These are phyloP conservation scores for Erebia palarica DNA, from an alignment of 2,888 invertebrate genomes.

Conservation along the genomic window DNA sequence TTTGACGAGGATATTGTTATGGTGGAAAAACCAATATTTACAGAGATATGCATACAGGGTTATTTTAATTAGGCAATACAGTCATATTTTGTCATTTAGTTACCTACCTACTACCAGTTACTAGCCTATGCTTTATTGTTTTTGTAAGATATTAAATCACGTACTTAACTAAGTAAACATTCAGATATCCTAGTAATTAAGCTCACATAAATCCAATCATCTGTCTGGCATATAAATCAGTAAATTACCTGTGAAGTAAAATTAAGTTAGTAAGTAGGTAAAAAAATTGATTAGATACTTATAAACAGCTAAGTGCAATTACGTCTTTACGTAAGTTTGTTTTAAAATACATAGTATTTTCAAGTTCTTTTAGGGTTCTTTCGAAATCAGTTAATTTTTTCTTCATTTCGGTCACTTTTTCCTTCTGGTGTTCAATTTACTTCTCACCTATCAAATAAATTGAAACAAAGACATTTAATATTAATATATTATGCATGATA, in stretches of 20 bases:
- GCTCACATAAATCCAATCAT: background rate
- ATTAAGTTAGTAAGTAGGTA: too few species aligned
- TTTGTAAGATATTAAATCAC: background rate
- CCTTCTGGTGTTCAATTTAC: too few species aligned
- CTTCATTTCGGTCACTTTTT: background rate
- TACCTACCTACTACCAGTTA: background rate
- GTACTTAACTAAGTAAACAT: background rate
- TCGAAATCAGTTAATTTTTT: background rate
- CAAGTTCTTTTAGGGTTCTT: background rate
- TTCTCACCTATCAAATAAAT: too few species aligned
- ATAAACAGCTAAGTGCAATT: background rate
- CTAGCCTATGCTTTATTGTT: background rate
- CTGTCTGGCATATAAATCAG: background rate
- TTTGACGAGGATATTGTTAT: conserved; percentile 2
- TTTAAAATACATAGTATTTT: background rate
- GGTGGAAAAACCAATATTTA: conserved; percentile 17
- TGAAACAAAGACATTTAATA: too few species aligned
- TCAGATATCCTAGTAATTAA: background rate
- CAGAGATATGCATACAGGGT: background rate
- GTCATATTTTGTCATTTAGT: too few species aligned
- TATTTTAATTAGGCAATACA: background rate
- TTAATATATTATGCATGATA: too few species aligned
- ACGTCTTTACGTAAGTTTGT: background rate
- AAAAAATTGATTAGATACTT: too few species aligned
- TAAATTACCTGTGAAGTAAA: too few species aligned